Conservation (phyloP, 2,797 vertebrate genomes). For the Gymnodraco acuticeps region DNA sequence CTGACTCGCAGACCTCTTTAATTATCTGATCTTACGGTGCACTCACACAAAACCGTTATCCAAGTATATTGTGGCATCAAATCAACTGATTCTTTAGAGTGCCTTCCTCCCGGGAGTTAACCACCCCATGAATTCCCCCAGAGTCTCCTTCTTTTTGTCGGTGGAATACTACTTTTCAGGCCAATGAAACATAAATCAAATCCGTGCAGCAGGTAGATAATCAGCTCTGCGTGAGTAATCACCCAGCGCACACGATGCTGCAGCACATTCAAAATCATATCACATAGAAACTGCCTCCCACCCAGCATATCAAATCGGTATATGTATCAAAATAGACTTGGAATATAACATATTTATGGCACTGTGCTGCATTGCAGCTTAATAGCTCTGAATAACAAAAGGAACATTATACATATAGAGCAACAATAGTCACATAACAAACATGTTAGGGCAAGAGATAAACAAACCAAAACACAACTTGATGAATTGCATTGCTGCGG, state of each 20-base stretch:
- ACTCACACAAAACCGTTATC: constrained; percentile 39
- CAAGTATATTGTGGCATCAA: constrained; percentile 32
- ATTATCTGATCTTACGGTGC: constrained; percentile 41
- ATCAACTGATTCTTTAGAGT: constrained; percentile 37
- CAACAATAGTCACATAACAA: constrained; percentile 16
- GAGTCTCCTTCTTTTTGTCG: constrained; percentile 3
- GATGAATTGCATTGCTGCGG: constrained; percentile 37
- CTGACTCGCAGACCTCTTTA: constrained; percentile 44
- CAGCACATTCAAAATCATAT: constrained; percentile 31
- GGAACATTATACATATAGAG: constrained; percentile 4
- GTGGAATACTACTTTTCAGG: constrained; percentile 18
- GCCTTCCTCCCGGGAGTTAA: constrained; percentile 33
- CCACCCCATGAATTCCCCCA: constrained; percentile 11
- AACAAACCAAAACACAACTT: constrained; percentile 46
- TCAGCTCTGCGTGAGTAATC: constrained; percentile 15
- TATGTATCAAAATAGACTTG: constrained; percentile 17
- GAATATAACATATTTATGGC: constrained; percentile 29
- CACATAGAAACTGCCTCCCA: constrained; percentile 11
- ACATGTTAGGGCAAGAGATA: constrained; percentile 17
- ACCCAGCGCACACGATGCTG: constrained; percentile 14
- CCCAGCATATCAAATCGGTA: constrained; percentile 15
- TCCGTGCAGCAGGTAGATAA: constrained; percentile 8
- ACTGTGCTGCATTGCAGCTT: constrained; percentile 13
- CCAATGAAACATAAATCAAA: constrained; percentile 37
- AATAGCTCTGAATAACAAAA: constrained; percentile 23